phyloP scores from a whole-genome alignment of 2,797 vertebrate species.

The Loris lydekkerianus region DNA sequence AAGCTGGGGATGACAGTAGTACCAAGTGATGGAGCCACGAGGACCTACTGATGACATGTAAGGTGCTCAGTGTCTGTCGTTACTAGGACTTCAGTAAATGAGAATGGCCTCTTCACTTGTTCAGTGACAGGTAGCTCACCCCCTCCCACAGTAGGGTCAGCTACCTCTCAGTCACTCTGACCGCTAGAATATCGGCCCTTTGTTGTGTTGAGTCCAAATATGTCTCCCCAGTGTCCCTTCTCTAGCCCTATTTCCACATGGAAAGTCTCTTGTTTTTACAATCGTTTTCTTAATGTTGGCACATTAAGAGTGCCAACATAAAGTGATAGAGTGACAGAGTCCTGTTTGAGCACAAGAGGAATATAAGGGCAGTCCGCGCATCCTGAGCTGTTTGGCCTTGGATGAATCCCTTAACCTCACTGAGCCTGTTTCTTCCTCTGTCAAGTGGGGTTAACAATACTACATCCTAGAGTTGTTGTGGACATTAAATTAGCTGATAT shows the following conservation, averaged over 20 bases:
- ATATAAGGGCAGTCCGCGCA: rapidly evolving
- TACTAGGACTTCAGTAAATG: neutral
- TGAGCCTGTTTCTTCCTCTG: neutral
- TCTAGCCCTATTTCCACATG: neutral
- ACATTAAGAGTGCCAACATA: too few species aligned
- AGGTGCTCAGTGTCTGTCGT: neutral
- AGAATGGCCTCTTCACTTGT: neutral
- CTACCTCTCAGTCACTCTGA: neutral
- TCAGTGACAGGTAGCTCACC: neutral
- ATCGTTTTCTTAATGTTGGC: neutral
- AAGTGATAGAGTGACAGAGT: too few species aligned
- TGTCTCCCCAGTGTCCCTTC: neutral
- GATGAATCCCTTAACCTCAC: neutral
- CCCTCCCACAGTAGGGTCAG: neutral
- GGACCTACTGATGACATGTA: rapidly evolving
- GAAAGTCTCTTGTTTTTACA: neutral
- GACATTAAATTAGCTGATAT: neutral
- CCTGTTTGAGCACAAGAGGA: rapidly evolving
- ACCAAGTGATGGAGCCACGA: neutral
- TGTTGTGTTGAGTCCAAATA: rapidly evolving
- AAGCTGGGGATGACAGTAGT: neutral
- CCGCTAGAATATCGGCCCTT: neutral
- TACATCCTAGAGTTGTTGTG: neutral
- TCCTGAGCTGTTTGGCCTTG: neutral
- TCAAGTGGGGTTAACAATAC: neutral